Conservation (phyloP, 2,797 vertebrate genomes). For the Hapalemur alaotrensis region DNA sequence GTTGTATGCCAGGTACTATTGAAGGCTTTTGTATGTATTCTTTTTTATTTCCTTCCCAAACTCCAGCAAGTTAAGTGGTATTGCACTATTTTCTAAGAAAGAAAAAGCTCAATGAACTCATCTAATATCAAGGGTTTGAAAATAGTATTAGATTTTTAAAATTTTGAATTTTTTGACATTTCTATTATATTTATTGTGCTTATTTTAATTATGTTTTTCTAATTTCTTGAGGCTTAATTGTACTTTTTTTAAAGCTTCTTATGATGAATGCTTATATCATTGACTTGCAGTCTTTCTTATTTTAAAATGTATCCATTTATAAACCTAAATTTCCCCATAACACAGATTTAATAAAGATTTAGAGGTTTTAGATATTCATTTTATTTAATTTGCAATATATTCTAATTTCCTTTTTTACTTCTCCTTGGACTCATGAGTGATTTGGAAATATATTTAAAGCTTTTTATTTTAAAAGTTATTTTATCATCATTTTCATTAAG, state of each 20-base stretch:
- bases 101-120: not conserved
- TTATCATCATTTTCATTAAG: not conserved
- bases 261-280: not conserved
- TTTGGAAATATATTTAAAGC: not conserved
- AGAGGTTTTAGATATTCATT: not conserved
- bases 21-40: not conserved
- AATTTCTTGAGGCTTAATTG: not conserved
- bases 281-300: not conserved
- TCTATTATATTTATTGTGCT: not conserved
- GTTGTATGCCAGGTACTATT: not conserved
- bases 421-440: not conserved
- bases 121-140: not conserved
- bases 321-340: not conserved
- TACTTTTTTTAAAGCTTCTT: not conserved
- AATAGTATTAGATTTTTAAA: not conserved
- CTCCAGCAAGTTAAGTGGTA: not conserved
- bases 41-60: not conserved
- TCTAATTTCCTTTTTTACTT: not conserved
- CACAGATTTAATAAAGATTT: not conserved
- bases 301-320: not conserved
- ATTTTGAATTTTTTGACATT: not conserved
- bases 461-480: not conserved
- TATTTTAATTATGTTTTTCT: not conserved
- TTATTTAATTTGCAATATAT: not conserved
- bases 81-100: not conserved